Evolutionary conservation across 2,888 invertebrate species (phyloP).

Genomic region (Spisula subtruncata): DNA sequence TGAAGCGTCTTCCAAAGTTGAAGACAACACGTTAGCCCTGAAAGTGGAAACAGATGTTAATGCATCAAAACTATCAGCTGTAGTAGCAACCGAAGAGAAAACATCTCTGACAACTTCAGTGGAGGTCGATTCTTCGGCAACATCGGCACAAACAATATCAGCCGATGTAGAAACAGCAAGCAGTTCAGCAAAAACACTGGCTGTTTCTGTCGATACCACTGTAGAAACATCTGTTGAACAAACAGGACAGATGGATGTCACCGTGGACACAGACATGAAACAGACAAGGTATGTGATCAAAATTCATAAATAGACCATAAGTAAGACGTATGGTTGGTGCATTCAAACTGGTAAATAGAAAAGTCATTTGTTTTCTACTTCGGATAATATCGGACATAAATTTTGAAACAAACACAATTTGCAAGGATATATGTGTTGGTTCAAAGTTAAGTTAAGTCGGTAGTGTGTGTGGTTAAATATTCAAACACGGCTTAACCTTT

Average conservation of each 20-base stretch:
- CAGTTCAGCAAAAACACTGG: not conserved
- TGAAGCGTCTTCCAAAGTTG: not conserved
- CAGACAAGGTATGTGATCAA: not conserved
- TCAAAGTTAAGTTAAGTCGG: too few species aligned
- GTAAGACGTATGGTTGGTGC: too few species aligned
- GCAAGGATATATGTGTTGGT: too few species aligned
- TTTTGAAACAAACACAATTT: too few species aligned
- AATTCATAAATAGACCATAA: too few species aligned
- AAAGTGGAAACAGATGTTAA: not conserved
- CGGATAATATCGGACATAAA: too few species aligned
- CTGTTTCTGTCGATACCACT: conserved; percentile 21
- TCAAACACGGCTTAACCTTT: too few species aligned
- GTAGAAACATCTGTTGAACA: conserved; percentile 35
- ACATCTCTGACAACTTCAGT: not conserved
- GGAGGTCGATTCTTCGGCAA: not conserved
- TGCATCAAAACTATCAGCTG: not conserved
- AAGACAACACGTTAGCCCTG: not conserved
- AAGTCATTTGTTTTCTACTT: too few species aligned
- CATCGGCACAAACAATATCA: not conserved
- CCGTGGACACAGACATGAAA: conserved; percentile 1
- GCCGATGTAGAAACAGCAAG: conserved; percentile 50
- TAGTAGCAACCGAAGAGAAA: too few species aligned
- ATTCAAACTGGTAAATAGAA: too few species aligned
- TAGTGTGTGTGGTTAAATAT: too few species aligned
- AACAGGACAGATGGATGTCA: conserved; percentile 41